Percentiles rank a stretch among this genome's conserved stretches.
These are phyloP conservation scores for Desoria tigrina DNA, from an alignment of 2,888 invertebrate genomes.

Conservation along the genomic window DNA sequence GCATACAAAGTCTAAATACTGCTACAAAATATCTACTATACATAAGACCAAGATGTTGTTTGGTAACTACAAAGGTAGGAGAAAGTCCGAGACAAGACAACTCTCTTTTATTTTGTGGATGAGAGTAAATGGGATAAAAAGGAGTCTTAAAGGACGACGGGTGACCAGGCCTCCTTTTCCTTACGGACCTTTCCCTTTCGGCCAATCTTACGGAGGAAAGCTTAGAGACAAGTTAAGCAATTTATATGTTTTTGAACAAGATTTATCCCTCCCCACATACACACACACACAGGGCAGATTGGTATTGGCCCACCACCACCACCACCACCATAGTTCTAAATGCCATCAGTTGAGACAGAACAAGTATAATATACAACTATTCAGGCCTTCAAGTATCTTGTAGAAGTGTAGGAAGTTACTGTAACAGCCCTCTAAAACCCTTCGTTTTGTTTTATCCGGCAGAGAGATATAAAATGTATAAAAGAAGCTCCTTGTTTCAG, in stretches of 20 bases:
- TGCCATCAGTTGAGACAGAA: too few relatives aligned
- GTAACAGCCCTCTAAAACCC: too few relatives aligned
- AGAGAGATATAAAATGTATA: too few relatives aligned
- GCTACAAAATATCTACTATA: too few relatives aligned
- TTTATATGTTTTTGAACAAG: conserved; percentile 49
- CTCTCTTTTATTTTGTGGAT: neutral
- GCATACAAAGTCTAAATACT: too few relatives aligned
- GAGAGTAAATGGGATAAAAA: conserved; percentile 12
- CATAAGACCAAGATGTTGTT: too few relatives aligned
- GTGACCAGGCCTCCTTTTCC: neutral
- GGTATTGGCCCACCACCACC: conserved; percentile 6
- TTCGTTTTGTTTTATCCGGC: too few relatives aligned
- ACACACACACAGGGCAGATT: conserved; percentile 8
- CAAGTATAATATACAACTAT: too few relatives aligned
- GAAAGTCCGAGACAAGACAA: neutral
- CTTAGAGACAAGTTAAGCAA: conserved; percentile 37
- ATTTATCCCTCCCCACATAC: conserved; percentile 37
- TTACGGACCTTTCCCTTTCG: neutral
- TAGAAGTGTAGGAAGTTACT: too few relatives aligned
- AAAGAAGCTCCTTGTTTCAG: too few relatives aligned
- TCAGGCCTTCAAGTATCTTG: too few relatives aligned
- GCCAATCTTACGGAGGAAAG: conserved; percentile 4
- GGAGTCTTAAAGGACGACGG: conserved; percentile 7
- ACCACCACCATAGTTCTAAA: neutral
- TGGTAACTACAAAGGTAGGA: too few relatives aligned